These are phyloP conservation scores for Anoplolepis gracilipes DNA, from an alignment of 1,140 invertebrate genomes.

Conservation along the genomic window DNA sequence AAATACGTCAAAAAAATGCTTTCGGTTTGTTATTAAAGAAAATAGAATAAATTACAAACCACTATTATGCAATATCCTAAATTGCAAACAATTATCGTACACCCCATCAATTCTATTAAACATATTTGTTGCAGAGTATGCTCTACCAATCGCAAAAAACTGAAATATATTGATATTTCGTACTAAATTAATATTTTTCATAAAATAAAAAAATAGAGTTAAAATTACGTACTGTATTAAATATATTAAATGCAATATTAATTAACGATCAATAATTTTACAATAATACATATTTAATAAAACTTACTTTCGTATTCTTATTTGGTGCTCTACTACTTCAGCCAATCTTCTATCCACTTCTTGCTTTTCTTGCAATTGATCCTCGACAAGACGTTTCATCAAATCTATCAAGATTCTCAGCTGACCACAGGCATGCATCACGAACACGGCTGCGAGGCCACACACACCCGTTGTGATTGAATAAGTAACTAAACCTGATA, in stretches of 20 bases:
- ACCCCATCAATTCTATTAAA: conserved; percentile 76
- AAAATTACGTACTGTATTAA: no score
- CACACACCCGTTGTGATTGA: conserved; percentile 64
- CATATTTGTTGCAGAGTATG: conserved; percentile 73
- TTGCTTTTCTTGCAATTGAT: not conserved
- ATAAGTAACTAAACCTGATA: conserved; percentile 68
- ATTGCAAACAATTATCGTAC: conserved; percentile 75
- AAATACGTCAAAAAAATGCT: no score
- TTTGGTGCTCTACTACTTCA: conserved; percentile 39
- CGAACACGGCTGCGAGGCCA: conserved; percentile 67
- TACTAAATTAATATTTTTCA: not conserved
- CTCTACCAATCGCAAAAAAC: conserved; percentile 71
- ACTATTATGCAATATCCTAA: conserved; percentile 73
- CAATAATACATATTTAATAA: no score
- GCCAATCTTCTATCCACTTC: not conserved
- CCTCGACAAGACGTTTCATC: conserved; percentile 7
- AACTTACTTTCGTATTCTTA: conserved; percentile 41
- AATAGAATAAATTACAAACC: no score
- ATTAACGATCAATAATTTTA: no score
- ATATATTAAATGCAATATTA: no score
- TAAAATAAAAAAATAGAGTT: not conserved
- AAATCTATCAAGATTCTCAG: conserved; percentile 63
- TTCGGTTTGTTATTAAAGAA: no score
- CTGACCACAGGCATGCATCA: conserved; percentile 71
- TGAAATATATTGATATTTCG: conserved; percentile 26